phyloP scores from a whole-genome alignment of 2,888 invertebrate genomes.

The Ferrisia virgata region DNA sequence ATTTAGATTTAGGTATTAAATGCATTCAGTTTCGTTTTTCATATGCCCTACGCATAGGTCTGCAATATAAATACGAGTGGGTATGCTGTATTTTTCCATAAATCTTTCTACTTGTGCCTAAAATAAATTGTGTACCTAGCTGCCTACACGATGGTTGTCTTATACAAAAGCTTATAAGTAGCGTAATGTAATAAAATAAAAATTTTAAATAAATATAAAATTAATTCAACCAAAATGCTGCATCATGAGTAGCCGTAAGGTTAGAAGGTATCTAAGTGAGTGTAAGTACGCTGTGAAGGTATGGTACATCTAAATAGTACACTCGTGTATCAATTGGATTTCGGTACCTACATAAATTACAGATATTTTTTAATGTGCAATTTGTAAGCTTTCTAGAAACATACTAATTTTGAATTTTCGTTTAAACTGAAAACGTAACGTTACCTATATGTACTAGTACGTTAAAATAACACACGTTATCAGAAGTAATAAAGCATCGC shows the following conservation, averaged over 20 bases:
- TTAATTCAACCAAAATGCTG: neutral
- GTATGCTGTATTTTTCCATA: neutral
- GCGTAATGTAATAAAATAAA: neutral
- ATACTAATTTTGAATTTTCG: neutral
- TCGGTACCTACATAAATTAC: neutral
- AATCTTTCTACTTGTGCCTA: neutral
- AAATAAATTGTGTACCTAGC: neutral
- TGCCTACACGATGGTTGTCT: neutral
- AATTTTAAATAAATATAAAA: neutral
- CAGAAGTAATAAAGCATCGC: neutral
- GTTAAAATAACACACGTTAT: neutral
- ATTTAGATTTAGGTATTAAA: conserved; percentile 8
- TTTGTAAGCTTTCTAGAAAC: too few species aligned
- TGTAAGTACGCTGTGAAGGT: too few species aligned
- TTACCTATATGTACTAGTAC: too few species aligned
- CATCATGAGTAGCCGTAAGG: too few species aligned
- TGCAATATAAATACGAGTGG: neutral
- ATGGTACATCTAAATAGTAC: too few species aligned
- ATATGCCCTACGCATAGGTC: neutral
- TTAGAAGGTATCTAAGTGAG: neutral
- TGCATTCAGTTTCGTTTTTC: neutral
- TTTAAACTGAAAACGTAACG: too few species aligned
- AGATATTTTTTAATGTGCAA: too few species aligned
- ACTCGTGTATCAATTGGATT: too few species aligned
- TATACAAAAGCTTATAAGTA: neutral